Percentiles rank a stretch among this genome's conserved stretches.
Evolutionary conservation across 1,140 invertebrate species (phyloP).

Genomic region (Palaemon carinicauda): DNA sequence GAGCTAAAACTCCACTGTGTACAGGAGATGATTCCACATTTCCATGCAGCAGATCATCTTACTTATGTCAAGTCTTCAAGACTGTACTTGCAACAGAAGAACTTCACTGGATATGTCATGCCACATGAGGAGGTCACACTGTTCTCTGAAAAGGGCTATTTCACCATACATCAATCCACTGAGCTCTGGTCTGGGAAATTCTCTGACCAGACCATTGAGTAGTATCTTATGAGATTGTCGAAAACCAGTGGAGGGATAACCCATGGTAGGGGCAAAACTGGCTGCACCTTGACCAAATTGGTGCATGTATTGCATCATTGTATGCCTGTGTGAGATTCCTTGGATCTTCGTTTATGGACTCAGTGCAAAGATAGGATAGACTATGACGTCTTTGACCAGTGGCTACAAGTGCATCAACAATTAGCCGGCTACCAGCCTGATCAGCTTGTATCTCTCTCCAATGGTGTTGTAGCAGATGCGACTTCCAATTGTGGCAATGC

Average conservation of each 20-base stretch:
- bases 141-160: not conserved
- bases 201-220: constrained; percentile 16
- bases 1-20: no score
- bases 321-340: constrained; percentile 19
- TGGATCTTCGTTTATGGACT: no score
- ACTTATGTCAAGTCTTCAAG: not conserved
- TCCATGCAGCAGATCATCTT: no score
- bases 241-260: not conserved
- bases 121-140: not conserved
- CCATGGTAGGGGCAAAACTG: not conserved
- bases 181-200: constrained; percentile 3
- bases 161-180: not conserved
- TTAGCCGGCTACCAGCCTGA: no score
- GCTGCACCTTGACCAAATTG: constrained; percentile 9
- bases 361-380: no score
- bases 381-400: no score
- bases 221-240: not conserved
- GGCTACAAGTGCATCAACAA: no score
- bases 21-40: no score
- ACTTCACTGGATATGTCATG: no score
- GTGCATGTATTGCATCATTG: constrained; percentile 13
- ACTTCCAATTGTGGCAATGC: no score
- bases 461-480: no score
- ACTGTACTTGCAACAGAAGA: not conserved
- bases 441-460: no score